These are phyloP conservation scores for Gallinago undulata DNA, from an alignment of 2,113 vertebrate genomes.

Conservation along the genomic window DNA sequence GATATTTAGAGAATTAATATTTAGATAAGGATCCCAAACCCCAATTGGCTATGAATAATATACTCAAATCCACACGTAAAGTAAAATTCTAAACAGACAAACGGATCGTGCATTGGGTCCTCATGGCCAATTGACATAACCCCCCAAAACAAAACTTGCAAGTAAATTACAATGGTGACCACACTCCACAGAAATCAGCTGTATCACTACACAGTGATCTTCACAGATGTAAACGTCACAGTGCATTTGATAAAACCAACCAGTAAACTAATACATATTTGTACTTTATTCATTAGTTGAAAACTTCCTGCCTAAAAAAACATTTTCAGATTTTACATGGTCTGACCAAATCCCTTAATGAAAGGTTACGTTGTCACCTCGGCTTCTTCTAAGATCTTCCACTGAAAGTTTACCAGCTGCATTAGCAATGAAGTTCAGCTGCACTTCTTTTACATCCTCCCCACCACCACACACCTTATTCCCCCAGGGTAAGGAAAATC, in stretches of 20 bases:
- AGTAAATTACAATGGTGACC: not conserved
- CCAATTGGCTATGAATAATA: not conserved
- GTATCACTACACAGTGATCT: rapidly evolving
- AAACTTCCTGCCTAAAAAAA: not conserved
- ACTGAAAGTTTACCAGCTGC: not conserved
- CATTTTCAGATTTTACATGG: not conserved
- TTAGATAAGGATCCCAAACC: not conserved
- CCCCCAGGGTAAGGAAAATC: not conserved
- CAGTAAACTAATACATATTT: not conserved
- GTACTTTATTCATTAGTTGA: not conserved
- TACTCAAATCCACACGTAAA: not conserved
- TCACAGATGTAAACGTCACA: not conserved
- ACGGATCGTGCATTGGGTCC: rapidly evolving
- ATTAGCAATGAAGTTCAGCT: not conserved
- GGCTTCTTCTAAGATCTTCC: not conserved
- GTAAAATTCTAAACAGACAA: not conserved
- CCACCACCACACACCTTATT: not conserved
- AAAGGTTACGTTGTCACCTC: not conserved
- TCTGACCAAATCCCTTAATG: not conserved
- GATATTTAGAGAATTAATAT: not conserved
- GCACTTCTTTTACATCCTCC: not conserved
- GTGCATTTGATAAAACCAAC: not conserved
- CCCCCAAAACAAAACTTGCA: not conserved
- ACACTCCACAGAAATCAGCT: not conserved
- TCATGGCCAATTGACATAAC: not conserved